These are phyloP conservation scores for Mallotus villosus DNA, from an alignment of 2,797 vertebrate genomes.

Conservation along the genomic window DNA sequence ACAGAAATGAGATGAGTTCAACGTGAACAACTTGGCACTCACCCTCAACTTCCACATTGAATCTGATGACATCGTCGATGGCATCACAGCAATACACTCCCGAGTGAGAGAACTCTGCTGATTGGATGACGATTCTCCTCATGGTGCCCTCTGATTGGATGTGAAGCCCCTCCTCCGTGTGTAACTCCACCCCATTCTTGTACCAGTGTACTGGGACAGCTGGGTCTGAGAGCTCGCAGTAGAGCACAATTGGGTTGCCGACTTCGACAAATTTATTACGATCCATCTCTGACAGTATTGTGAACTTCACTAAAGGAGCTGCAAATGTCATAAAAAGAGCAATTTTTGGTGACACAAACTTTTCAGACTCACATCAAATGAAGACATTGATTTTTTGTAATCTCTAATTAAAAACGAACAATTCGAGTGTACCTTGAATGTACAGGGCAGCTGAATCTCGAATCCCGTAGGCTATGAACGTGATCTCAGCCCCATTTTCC, in stretches of 20 bases:
- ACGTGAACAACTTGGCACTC: constrained; percentile 51
- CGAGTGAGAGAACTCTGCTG: constrained; percentile 79
- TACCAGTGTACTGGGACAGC: constrained; percentile 78
- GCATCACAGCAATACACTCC: constrained; percentile 83
- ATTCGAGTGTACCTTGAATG: constrained; percentile 81
- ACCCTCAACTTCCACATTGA: constrained; percentile 84
- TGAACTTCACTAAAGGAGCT: constrained; percentile 83
- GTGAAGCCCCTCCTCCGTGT: constrained; percentile 75
- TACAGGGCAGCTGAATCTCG: constrained; percentile 84
- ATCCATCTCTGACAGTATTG: constrained; percentile 80
- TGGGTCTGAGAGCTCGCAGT: constrained; percentile 82
- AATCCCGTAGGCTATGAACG: constrained; percentile 85
- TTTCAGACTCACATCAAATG: not conserved
- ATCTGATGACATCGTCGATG: constrained; percentile 81
- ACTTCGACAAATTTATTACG: constrained; percentile 83
- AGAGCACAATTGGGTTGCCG: constrained; percentile 82
- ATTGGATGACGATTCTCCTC: constrained; percentile 82
- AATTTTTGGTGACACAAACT: not conserved
- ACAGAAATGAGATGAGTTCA: constrained; percentile 22
- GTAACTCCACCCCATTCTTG: constrained; percentile 77
- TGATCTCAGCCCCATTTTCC: constrained; percentile 85
- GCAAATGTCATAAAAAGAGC: constrained; percentile 35
- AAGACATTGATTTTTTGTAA: not conserved
- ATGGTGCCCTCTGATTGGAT: constrained; percentile 82
- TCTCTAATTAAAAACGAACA: not conserved